Evolutionary conservation across 2,797 vertebrate species (phyloP).

Genomic region (Anolis apletophallus): DNA sequence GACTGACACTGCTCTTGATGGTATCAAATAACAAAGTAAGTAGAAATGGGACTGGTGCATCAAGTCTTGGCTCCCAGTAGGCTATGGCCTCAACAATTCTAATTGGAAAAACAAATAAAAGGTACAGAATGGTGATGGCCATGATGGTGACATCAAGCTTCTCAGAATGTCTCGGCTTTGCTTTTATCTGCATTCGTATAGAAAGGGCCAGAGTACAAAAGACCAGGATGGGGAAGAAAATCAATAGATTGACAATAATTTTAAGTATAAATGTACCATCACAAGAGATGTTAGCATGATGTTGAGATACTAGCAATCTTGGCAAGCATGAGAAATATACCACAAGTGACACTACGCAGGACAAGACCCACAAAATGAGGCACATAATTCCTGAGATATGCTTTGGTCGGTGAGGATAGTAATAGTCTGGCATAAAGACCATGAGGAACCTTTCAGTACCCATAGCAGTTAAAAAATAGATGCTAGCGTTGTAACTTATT

Average conservation of each 20-base stretch:
- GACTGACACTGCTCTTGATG: slow-evolving; percentile 24
- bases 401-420: slow-evolving; percentile 74
- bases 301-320: slow-evolving; percentile 32
- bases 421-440: slow-evolving; percentile 79
- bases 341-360: slow-evolving; percentile 73
- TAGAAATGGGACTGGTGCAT: neutral
- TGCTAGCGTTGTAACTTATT: slow-evolving; percentile 78
- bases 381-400: slow-evolving; percentile 74
- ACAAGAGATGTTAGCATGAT: slow-evolving; percentile 46
- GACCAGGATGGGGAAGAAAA: slow-evolving; percentile 80
- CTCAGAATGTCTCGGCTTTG: slow-evolving; percentile 64
- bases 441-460: slow-evolving; percentile 80
- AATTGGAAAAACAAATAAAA: slow-evolving; percentile 77
- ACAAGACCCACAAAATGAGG: slow-evolving; percentile 76
- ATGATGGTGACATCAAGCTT: slow-evolving; percentile 79
- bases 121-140: slow-evolving; percentile 71
- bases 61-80: neutral
- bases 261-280: slow-evolving; percentile 74
- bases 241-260: slow-evolving; percentile 72
- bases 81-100: slow-evolving; percentile 10
- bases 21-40: slow-evolving; percentile 5
- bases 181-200: slow-evolving; percentile 73
- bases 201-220: slow-evolving; percentile 75
- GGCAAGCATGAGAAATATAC: slow-evolving; percentile 75
- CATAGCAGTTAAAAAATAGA: slow-evolving; percentile 81